Conservation (phyloP, 2,113 vertebrate genomes). For the Pogona vitticeps region DNA sequence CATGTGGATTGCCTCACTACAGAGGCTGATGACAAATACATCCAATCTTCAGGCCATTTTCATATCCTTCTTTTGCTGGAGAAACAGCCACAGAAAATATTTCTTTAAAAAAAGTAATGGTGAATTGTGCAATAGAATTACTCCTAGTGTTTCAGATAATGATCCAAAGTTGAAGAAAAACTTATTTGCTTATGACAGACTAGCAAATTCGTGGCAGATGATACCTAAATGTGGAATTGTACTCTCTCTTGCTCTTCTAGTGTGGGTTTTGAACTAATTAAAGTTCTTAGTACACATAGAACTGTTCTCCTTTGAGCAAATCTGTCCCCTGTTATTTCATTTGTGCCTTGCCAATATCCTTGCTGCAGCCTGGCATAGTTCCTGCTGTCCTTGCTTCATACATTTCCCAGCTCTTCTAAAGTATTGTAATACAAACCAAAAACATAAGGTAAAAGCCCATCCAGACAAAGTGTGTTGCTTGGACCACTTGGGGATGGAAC, state of each 20-base stretch:
- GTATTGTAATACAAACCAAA: too few species aligned
- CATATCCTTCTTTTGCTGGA: constrained; percentile 11
- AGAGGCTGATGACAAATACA: constrained; percentile 39
- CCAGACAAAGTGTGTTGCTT: too few species aligned
- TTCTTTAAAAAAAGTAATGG: constrained; percentile 7
- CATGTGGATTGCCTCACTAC: constrained; percentile 7
- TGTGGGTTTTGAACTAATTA: too few species aligned
- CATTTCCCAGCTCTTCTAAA: background rate
- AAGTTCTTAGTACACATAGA: too few species aligned
- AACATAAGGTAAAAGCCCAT: too few species aligned
- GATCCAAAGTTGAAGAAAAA: background rate
- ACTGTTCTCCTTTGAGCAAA: too few species aligned
- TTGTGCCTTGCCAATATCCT: too few species aligned
- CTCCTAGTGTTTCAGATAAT: background rate
- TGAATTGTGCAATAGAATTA: constrained; percentile 8
- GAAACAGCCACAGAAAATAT: too few species aligned
- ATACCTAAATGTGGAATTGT: background rate
- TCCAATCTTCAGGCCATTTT: constrained; percentile 1
- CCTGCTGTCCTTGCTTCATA: background rate
- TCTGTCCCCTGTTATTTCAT: too few species aligned
- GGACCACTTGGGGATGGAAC: too few species aligned
- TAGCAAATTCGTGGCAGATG: background rate
- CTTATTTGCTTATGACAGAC: background rate
- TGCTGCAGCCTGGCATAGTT: too few species aligned
- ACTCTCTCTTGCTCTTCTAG: background rate